Conservation (phyloP, 1,140 invertebrate genomes). For the Portunus trituberculatus region DNA sequence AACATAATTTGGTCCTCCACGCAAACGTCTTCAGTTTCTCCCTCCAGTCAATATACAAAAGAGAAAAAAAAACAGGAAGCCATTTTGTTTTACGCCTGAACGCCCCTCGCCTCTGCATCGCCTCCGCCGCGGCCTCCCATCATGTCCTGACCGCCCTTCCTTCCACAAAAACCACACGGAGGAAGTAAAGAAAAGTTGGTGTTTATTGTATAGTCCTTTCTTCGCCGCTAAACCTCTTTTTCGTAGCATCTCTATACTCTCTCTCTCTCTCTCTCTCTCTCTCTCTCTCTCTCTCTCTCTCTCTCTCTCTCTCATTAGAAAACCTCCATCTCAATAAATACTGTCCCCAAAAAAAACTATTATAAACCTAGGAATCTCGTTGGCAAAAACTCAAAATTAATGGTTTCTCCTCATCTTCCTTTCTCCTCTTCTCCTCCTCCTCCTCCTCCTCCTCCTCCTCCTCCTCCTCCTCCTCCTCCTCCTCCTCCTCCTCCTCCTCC, state of each 20-base stretch:
- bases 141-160: background rate
- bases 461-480: background rate
- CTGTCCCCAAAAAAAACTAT: background rate
- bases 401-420: too few relatives aligned
- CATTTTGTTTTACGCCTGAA: background rate
- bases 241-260: background rate
- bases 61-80: background rate
- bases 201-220: background rate
- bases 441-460: background rate
- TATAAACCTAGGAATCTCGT: background rate
- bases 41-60: background rate
- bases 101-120: background rate
- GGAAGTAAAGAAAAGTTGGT: background rate
- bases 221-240: too few relatives aligned
- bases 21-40: background rate
- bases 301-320: slow-evolving; percentile 3
- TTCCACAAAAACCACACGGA: background rate
- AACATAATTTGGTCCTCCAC: background rate
- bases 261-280: background rate
- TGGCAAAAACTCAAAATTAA: background rate
- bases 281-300: background rate
- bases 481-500: background rate
- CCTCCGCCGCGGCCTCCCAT: background rate
- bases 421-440: too few relatives aligned
- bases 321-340: background rate